These are phyloP conservation scores for Hapalemur alaotrensis DNA, from an alignment of 2,797 vertebrate species.

Conservation along the genomic window DNA sequence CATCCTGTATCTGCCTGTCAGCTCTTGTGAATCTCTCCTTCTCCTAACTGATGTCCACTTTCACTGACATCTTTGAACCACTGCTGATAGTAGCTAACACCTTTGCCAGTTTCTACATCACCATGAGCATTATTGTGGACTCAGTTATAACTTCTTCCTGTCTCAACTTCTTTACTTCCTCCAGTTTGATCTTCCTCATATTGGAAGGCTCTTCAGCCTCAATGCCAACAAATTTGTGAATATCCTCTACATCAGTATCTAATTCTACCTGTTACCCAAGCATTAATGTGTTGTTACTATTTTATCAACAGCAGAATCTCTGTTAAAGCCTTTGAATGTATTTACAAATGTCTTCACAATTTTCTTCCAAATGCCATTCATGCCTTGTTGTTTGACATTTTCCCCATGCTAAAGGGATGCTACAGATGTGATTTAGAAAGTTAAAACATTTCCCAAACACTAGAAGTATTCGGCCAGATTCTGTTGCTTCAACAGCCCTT, in stretches of 20 bases:
- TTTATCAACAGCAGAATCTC: not conserved
- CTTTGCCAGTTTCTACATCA: not conserved
- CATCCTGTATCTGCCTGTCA: not conserved
- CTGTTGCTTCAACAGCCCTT: not conserved
- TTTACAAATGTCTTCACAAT: not conserved
- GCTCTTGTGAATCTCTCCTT: not conserved
- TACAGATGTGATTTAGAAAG: not conserved
- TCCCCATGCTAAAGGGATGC: not conserved
- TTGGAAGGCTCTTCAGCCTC: not conserved
- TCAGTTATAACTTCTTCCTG: not conserved
- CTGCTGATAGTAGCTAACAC: not conserved
- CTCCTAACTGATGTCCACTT: not conserved
- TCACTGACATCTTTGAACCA: not conserved
- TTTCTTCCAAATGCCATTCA: not conserved
- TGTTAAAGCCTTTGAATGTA: not conserved
- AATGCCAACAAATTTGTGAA: not conserved
- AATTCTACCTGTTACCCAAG: not conserved
- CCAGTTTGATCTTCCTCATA: not conserved
- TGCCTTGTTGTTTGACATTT: not conserved
- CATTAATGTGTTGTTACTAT: not conserved
- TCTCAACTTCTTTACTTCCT: not conserved
- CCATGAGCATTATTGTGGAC: not conserved
- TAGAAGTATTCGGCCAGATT: not conserved
- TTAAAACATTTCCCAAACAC: not conserved
- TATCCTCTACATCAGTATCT: not conserved